phyloP scores from a whole-genome alignment of 1,140 invertebrate species.

The Hyles euphorbiae region DNA sequence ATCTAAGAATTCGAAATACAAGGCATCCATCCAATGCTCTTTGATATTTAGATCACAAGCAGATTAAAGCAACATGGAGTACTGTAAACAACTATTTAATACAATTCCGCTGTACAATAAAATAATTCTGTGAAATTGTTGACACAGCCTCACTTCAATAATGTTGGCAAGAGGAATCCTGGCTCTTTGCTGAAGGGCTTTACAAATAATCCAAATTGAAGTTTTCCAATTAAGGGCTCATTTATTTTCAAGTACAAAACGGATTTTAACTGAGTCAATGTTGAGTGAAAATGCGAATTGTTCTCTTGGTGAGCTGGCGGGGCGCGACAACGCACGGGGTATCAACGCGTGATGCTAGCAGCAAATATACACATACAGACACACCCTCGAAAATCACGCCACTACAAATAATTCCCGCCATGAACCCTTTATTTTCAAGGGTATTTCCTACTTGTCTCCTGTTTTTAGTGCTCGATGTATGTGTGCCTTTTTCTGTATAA shows the following conservation, averaged over 20 bases:
- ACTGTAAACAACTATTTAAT: too few species aligned
- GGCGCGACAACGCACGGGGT: conserved; percentile 18
- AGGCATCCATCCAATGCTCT: too few species aligned
- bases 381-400: conserved; percentile 29
- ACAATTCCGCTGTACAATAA: too few species aligned
- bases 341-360: conserved; percentile 28
- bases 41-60: too few species aligned
- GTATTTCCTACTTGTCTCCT: neutral
- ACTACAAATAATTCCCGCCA: conserved; percentile 33
- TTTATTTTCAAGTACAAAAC: conserved; percentile 21
- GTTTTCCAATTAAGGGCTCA: conserved; percentile 20
- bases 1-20: too few species aligned
- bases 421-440: conserved; percentile 28
- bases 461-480: too few species aligned
- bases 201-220: conserved; percentile 17
- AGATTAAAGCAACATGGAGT: too few species aligned
- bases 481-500: too few species aligned
- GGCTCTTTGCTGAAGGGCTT: neutral
- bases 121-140: too few species aligned
- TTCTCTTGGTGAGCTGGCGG: conserved; percentile 19
- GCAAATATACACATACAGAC: conserved; percentile 35
- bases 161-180: conserved; percentile 1
- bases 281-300: conserved; percentile 22
- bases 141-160: neutral
- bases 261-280: conserved; percentile 22